phyloP scores from a whole-genome alignment of 1,140 invertebrate genomes.

The Drosophila malerkotliana region DNA sequence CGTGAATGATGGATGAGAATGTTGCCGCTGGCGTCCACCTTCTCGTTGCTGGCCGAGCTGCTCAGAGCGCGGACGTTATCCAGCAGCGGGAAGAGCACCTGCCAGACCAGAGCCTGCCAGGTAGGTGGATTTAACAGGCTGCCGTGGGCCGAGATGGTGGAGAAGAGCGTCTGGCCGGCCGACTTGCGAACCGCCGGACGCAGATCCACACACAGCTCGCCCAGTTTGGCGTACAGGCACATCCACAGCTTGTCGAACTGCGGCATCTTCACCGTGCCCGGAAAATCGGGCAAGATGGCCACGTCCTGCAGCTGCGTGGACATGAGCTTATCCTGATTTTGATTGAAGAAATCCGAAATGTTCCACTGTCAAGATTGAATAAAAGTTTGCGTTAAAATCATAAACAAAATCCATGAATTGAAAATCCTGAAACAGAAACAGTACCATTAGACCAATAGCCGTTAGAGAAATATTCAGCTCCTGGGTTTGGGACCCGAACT shows the following conservation, averaged over 20 bases:
- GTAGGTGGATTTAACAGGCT: conserved; percentile 92
- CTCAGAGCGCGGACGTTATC: conserved; percentile 96
- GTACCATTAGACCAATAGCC: conserved; percentile 97
- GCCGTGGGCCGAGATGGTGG: conserved; percentile 98
- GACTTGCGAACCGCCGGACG: conserved; percentile 98
- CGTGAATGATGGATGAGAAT: conserved; percentile 99
- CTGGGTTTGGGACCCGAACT: conserved; percentile 98
- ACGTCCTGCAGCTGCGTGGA: conserved; percentile 88
- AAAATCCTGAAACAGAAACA: background rate
- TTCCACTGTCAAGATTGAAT: conserved; percentile 91
- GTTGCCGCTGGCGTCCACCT: conserved; percentile 95
- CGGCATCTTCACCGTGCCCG: conserved; percentile 92
- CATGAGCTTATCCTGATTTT: conserved; percentile 95
- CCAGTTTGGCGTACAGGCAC: conserved; percentile 94
- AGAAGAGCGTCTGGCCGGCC: conserved; percentile 99
- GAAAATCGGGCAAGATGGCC: conserved; percentile 92
- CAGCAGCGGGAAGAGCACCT: conserved; percentile 97
- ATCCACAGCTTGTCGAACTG: conserved; percentile 98
- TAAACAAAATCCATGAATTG: background rate
- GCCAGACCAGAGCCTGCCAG: conserved; percentile 95
- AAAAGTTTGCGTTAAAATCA: conserved; percentile 38
- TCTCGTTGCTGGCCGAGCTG: conserved; percentile 96
- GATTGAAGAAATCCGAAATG: conserved; percentile 98
- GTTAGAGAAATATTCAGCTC: conserved; percentile 99
- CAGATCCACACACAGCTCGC: conserved; percentile 97